These are phyloP conservation scores for Gryllus longicercus DNA, from an alignment of 2,888 invertebrate genomes.

Conservation along the genomic window DNA sequence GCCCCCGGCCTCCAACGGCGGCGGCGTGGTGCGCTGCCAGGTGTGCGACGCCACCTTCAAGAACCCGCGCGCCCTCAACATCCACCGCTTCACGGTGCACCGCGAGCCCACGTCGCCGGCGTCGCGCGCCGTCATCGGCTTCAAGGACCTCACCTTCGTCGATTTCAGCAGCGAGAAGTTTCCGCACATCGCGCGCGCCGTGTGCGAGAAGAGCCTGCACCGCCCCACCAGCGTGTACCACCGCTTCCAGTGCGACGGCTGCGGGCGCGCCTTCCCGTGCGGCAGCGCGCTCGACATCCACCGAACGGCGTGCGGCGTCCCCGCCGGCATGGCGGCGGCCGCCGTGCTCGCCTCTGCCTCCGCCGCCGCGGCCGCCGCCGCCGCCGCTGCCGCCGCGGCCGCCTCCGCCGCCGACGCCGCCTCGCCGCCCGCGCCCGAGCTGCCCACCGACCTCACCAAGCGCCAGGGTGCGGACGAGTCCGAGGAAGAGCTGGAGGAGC, in stretches of 20 bases:
- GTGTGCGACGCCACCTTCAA: constrained; percentile 71
- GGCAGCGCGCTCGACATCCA: constrained; percentile 66
- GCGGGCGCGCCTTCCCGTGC: constrained; percentile 68
- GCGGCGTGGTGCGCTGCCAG: constrained; percentile 63
- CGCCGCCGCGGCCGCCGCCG: constrained; percentile 50
- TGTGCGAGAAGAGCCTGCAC: constrained; percentile 66
- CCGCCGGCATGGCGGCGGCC: background rate
- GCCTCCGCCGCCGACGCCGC: background rate
- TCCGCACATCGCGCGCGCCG: constrained; percentile 69
- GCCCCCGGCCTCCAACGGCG: background rate
- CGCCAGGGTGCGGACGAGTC: constrained; percentile 33
- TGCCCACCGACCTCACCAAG: constrained; percentile 42
- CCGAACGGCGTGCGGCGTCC: constrained; percentile 52
- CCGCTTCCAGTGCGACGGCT: constrained; percentile 67
- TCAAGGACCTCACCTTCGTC: constrained; percentile 69
- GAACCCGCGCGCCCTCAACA: constrained; percentile 66
- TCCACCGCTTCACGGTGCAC: constrained; percentile 66
- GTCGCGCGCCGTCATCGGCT: constrained; percentile 53
- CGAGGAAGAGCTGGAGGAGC: constrained; percentile 53
- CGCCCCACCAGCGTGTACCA: constrained; percentile 54
- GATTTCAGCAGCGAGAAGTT: constrained; percentile 79
- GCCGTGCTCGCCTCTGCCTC: constrained; percentile 51
- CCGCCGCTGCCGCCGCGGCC: constrained; percentile 31
- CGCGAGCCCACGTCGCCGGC: constrained; percentile 37
- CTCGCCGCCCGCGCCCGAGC: constrained; percentile 41